These are phyloP conservation scores for Pimephales promelas DNA, from an alignment of 2,113 vertebrate species.

Conservation along the genomic window DNA sequence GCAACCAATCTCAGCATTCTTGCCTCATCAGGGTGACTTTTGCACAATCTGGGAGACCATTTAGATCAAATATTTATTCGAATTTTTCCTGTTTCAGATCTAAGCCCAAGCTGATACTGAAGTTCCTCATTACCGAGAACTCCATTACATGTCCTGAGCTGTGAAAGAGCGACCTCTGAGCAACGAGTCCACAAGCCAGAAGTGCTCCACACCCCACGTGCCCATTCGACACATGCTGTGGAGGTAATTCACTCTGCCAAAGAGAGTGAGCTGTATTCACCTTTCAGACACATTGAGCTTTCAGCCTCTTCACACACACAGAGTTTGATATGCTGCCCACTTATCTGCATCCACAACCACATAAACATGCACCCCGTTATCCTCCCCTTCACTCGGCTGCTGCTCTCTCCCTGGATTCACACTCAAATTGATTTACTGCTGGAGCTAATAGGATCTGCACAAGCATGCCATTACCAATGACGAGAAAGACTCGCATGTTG, in stretches of 20 bases:
- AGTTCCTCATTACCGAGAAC: neutral
- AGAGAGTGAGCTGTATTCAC: neutral
- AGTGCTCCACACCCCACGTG: neutral
- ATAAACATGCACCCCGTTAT: neutral
- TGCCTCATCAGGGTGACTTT: too few species aligned
- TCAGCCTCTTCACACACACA: neutral
- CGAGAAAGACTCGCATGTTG: neutral
- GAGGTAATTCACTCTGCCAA: conserved; percentile 25
- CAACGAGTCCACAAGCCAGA: neutral
- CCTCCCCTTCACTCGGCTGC: neutral
- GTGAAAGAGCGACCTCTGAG: neutral
- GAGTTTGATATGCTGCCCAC: conserved; percentile 2
- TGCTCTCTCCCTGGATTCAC: conserved; percentile 32
- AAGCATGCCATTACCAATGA: conserved; percentile 15
- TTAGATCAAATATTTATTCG: too few species aligned
- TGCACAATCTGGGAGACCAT: too few species aligned
- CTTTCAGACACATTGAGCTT: conserved; percentile 17
- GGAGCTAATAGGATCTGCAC: conserved; percentile 38
- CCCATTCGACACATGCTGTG: conserved; percentile 3
- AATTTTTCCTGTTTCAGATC: neutral
- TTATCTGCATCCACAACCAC: conserved; percentile 34
- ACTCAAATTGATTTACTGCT: conserved; percentile 33
- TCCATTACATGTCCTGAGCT: neutral
- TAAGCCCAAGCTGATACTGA: neutral
- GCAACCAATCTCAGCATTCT: too few species aligned